Conservation (phyloP, 2,797 vertebrate species). For the Sebastes flavidus region DNA sequence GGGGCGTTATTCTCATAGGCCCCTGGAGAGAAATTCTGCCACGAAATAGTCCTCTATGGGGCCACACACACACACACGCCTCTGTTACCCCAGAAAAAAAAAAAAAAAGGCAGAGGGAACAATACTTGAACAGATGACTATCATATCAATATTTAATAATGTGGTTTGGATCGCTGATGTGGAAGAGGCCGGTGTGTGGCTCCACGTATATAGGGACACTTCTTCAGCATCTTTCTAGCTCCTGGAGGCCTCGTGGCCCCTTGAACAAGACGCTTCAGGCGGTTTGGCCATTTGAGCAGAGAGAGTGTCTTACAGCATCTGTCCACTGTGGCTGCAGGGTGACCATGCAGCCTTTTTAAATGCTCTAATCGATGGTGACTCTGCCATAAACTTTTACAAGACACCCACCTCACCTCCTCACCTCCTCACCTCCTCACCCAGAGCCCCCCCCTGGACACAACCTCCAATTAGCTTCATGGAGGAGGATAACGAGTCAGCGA, state of each 20-base stretch:
- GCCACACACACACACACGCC: slow-evolving; percentile 64
- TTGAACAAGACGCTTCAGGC: slow-evolving; percentile 31
- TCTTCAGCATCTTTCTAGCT: not conserved
- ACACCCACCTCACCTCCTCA: slow-evolving; percentile 73
- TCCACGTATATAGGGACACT: not conserved
- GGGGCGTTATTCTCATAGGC: slow-evolving; percentile 84
- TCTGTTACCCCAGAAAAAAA: slow-evolving; percentile 43
- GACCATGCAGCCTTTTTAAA: slow-evolving; percentile 62
- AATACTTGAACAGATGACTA: slow-evolving; percentile 71
- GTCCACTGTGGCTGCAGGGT: slow-evolving; percentile 27
- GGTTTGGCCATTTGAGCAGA: slow-evolving; percentile 25
- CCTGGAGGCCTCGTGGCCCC: slow-evolving; percentile 11
- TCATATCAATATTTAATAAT: slow-evolving; percentile 84
- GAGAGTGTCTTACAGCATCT: slow-evolving; percentile 47
- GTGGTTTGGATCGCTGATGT: slow-evolving; percentile 72
- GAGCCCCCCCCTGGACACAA: slow-evolving; percentile 70
- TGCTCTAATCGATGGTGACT: slow-evolving; percentile 89
- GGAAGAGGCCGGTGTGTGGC: slow-evolving; percentile 1
- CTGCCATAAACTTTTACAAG: slow-evolving; percentile 90
- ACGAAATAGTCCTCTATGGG: slow-evolving; percentile 80
- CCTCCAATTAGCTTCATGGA: slow-evolving; percentile 81
- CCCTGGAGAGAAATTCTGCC: slow-evolving; percentile 84
- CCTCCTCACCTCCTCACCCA: slow-evolving; percentile 62
- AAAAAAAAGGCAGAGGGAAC: slow-evolving; percentile 41
- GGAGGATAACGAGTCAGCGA: slow-evolving; percentile 17